Evolutionary conservation across 1,140 invertebrate genomes (phyloP), one percentile per base, ranked within the genome.

Genomic region (Homalodisca vitripennis): DNA sequence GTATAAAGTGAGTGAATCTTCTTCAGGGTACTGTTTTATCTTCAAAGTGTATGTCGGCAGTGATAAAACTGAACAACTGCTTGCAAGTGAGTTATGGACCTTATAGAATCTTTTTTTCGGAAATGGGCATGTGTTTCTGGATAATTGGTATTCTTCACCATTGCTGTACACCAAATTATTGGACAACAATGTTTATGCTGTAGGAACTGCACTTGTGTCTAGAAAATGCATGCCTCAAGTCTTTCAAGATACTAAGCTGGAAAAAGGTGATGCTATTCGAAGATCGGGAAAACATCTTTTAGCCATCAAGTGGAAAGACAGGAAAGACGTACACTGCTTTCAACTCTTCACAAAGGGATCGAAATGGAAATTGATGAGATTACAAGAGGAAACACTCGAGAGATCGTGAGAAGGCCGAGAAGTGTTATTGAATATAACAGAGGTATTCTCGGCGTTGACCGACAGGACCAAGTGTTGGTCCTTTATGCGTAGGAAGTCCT

Each of bases 1-100:
- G 22, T 62, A 68, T 22, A 53, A 26, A 13, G 3, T 47, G 14
- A n/a, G 65, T 53, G 27, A 63, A 63, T 63, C 31, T 13, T 63
- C 27, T 10, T 14, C 31, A 55, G 24, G 24, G 6, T 41, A 66
- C 14, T 26, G 41, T 17, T 41, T 6, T 53, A 22, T 12, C 10
- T 53, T 53, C 22, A 53, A 53, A 53, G 20, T 53, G 6, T 53
- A 53, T 53, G 48, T 53, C 6, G 48, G 48, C 3, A 20, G 3
- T 14, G 48, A 53, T 22, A 53, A 53, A 20, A 22, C 6, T 53
- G 22, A 53, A 12, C 10, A 53, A 20, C 48, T 53, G 12, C 20
- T 53, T 3, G 48, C 48, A 12, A 53, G 48, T 53, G 48, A 53
- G 48, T 53, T 22, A 3, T 53, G 20, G 48, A 53, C 20, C 48